Conservation (phyloP, 2,113 vertebrate species). For the Psittacula cyanocephala region DNA sequence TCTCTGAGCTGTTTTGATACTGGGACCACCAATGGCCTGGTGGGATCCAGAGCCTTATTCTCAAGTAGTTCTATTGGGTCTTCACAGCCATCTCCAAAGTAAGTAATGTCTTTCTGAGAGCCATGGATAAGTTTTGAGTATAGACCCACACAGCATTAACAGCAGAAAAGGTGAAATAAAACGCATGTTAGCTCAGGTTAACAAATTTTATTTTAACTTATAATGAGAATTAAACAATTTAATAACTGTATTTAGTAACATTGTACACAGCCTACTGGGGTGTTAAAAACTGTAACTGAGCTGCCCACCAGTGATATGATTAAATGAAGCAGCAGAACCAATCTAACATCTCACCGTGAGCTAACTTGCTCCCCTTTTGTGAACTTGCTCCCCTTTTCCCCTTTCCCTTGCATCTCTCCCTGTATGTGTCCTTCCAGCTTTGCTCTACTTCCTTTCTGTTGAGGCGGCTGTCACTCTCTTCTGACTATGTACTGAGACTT, state of each 20-base stretch:
- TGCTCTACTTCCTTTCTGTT: not conserved
- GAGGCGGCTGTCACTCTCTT: not conserved
- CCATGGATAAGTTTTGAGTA: not conserved
- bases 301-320: not conserved
- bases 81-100: not conserved
- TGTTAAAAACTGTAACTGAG: not conserved
- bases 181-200: not conserved
- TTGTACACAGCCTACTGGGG: not conserved
- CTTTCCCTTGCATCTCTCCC: not conserved
- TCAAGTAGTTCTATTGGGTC: not conserved
- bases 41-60: not conserved
- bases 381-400: not conserved
- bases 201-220: not conserved
- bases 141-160: not conserved
- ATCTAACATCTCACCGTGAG: not conserved
- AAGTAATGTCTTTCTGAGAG: not conserved
- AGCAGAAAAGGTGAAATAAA: not conserved
- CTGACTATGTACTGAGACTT: not conserved
- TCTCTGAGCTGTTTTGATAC: not conserved
- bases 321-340: not conserved
- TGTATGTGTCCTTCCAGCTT: not conserved
- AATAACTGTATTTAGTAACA: not conserved
- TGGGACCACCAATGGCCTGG: not conserved
- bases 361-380: not conserved
- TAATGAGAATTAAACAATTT: not conserved